These are phyloP conservation scores for Campoletis sonorensis DNA, from an alignment of 1,140 invertebrate species.

Conservation along the genomic window DNA sequence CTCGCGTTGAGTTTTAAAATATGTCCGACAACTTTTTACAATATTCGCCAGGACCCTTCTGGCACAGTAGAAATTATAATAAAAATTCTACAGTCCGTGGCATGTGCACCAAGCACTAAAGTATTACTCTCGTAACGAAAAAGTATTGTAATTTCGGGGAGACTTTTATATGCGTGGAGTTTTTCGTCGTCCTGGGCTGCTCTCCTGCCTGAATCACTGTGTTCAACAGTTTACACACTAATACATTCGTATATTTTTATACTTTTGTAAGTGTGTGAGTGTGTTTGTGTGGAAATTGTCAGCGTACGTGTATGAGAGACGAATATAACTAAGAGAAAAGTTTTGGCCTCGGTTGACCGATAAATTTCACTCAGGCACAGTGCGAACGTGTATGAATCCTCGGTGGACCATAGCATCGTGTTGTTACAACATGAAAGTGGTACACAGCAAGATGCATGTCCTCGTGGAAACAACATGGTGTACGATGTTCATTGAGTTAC, in stretches of 20 bases:
- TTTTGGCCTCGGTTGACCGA: constrained; percentile 42
- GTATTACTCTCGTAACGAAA: constrained; percentile 8
- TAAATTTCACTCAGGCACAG: constrained; percentile 34
- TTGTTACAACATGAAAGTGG: neutral
- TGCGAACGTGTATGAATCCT: neutral
- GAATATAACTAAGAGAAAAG: constrained; percentile 30
- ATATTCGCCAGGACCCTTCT: neutral
- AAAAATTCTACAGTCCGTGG: neutral
- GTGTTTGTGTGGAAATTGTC: too few species aligned
- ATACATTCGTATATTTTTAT: too few species aligned
- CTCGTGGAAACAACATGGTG: constrained; percentile 23
- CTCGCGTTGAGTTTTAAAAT: neutral
- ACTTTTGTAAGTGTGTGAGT: too few species aligned
- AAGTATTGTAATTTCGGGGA: constrained; percentile 9
- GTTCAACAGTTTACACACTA: neutral
- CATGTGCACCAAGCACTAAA: neutral
- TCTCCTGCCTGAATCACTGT: neutral
- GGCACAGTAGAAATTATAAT: neutral
- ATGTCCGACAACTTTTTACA: neutral
- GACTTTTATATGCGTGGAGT: neutral
- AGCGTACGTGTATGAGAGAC: too few species aligned
- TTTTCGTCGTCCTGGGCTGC: neutral
- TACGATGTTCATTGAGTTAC: neutral
- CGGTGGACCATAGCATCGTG: constrained; percentile 18
- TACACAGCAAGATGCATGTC: constrained; percentile 22